Percentiles rank a stretch among this genome's conserved stretches.
Evolutionary conservation across 2,888 invertebrate genomes (phyloP).

Genomic region (Mystacides longicornis): DNA sequence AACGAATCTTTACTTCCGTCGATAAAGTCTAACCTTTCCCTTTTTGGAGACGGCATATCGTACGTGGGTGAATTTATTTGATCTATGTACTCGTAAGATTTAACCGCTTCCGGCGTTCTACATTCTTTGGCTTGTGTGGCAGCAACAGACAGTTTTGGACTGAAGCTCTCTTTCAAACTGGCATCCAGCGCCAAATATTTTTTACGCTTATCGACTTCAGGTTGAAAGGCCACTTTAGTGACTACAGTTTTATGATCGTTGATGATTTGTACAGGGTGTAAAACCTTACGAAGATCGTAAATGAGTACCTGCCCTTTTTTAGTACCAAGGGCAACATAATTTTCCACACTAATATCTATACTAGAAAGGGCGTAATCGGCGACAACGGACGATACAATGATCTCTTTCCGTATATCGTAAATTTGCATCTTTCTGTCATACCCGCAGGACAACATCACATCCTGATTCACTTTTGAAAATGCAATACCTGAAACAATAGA

Average conservation of each 20-base stretch:
- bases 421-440: conserved; percentile 51
- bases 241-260: conserved; percentile 47
- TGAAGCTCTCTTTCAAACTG: conserved; percentile 37
- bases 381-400: conserved; percentile 40
- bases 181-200: conserved; percentile 34
- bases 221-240: conserved; percentile 44
- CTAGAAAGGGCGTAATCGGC: conserved; percentile 40
- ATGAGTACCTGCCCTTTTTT: conserved; percentile 48
- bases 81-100: conserved; percentile 20
- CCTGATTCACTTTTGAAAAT: conserved; percentile 49
- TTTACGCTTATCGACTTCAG: conserved; percentile 33
- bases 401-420: conserved; percentile 47
- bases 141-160: conserved; percentile 3
- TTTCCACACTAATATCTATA: conserved; percentile 40
- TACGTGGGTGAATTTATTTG: conserved; percentile 14
- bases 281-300: conserved; percentile 50
- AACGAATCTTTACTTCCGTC: conserved; percentile 22
- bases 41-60: conserved; percentile 7
- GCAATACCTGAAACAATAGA: conserved; percentile 51
- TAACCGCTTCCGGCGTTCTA: conserved; percentile 17
- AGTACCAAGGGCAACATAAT: conserved; percentile 48
- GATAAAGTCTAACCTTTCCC: conserved; percentile 5
- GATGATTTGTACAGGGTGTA: conserved; percentile 40
- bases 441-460: conserved; percentile 50
- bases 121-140: background rate